These are phyloP conservation scores for Amphimedon queenslandica DNA, from an alignment of 37 sponge, comb jelly and placozoan genomes.

Conservation along the genomic window DNA sequence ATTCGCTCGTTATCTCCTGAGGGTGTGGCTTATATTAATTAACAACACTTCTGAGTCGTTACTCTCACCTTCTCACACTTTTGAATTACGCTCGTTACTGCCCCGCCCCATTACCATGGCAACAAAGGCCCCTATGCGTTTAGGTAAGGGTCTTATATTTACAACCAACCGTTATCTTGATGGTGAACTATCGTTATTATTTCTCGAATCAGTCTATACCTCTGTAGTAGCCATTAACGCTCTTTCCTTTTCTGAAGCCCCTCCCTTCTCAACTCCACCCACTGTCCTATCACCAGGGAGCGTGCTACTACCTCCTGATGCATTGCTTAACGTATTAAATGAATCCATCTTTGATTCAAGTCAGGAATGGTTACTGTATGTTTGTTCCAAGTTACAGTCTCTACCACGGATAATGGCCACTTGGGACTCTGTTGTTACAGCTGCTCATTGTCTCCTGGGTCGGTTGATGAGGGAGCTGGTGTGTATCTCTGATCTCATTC, in stretches of 20 bases:
- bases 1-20: slow-evolving; percentile 23
- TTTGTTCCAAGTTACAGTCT: slow-evolving; percentile 56
- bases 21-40: slow-evolving; percentile 37
- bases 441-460: slow-evolving; percentile 13
- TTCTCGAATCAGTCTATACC: slow-evolving; percentile 37
- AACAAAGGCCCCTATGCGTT: slow-evolving; percentile 41
- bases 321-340: slow-evolving; percentile 8
- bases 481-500: not conserved
- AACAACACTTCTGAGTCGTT: slow-evolving; percentile 7
- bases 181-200: slow-evolving; percentile 47
- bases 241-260: no score
- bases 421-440: slow-evolving; percentile 5
- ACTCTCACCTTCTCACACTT: slow-evolving; percentile 23
- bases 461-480: not conserved
- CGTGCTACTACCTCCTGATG: not conserved
- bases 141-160: slow-evolving; percentile 29
- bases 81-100: slow-evolving; percentile 23
- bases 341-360: slow-evolving; percentile 31
- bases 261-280: no score
- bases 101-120: slow-evolving; percentile 25
- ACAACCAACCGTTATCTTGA: slow-evolving; percentile 28
- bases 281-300: no score
- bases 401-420: slow-evolving; percentile 3
- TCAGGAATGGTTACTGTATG: slow-evolving; percentile 60
- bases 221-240: slow-evolving; percentile 15